phyloP scores from a whole-genome alignment of 2,797 vertebrate genomes.

The Squalus acanthias region DNA sequence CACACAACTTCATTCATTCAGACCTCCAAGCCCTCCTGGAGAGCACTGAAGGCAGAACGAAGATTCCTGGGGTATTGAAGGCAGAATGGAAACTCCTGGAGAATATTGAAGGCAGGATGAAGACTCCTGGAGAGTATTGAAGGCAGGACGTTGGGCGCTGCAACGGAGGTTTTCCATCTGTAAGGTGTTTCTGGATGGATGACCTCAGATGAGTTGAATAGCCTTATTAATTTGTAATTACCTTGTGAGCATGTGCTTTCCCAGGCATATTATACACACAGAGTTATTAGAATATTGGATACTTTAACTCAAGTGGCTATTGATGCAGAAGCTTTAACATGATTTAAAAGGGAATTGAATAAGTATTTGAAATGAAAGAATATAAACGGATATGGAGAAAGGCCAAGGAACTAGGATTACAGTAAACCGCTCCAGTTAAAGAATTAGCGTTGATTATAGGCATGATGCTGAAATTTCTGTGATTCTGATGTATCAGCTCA shows the following conservation, averaged over 20 bases:
- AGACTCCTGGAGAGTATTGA: neutral
- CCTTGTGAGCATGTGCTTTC: neutral
- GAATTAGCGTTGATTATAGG: neutral
- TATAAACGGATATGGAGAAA: neutral
- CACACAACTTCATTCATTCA: neutral
- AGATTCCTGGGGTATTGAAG: too few relatives aligned
- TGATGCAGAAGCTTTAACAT: neutral
- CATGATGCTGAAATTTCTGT: neutral
- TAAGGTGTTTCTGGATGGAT: neutral
- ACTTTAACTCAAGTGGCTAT: neutral
- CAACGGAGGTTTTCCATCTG: neutral
- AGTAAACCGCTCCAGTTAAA: neutral
- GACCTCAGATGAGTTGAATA: neutral
- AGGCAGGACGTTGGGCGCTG: neutral
- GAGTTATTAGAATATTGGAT: neutral
- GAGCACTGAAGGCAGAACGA: neutral
- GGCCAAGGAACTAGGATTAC: neutral
- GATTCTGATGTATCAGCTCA: neutral
- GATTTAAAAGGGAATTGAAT: constrained; percentile 5
- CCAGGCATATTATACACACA: neutral
- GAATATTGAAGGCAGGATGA: neutral
- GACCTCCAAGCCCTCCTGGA: neutral
- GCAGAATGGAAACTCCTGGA: too few relatives aligned
- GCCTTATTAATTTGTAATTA: neutral
- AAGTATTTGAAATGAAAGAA: neutral